Percentiles rank a stretch among this genome's conserved stretches.
phyloP scores from a whole-genome alignment of 37 sponge, comb jelly and placozoan genomes.

The Petrosia ficiformis region DNA sequence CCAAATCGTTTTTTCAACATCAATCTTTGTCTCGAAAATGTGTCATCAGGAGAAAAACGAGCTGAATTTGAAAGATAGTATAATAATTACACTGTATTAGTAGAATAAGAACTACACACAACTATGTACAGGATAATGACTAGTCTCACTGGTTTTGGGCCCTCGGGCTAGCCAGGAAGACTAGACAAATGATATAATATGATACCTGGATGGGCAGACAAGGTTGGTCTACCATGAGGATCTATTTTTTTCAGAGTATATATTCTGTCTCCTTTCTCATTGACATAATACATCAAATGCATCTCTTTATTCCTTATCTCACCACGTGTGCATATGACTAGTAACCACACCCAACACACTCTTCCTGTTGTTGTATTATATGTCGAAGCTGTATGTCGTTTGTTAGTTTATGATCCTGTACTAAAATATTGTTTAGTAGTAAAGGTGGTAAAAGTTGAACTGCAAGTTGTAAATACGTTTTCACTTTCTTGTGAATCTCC shows the following conservation, averaged over 20 bases:
- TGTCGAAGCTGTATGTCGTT: too few species aligned
- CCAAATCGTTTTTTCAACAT: slow-evolving; percentile 91
- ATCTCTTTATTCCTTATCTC: slow-evolving; percentile 35
- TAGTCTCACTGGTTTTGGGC: background rate
- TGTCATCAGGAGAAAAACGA: slow-evolving; percentile 96
- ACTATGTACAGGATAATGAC: background rate
- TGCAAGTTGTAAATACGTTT: too few species aligned
- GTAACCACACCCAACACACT: too few species aligned
- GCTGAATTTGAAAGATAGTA: slow-evolving; percentile 37
- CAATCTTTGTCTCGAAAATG: slow-evolving; percentile 85
- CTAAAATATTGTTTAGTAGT: too few species aligned
- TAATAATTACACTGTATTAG: background rate
- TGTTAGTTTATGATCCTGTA: too few species aligned
- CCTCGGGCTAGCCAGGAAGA: too few species aligned
- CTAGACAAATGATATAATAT: background rate
- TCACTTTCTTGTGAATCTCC: too few species aligned
- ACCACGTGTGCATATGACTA: slow-evolving; percentile 7
- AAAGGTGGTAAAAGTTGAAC: too few species aligned
- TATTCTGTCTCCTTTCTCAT: slow-evolving; percentile 82
- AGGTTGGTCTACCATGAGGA: slow-evolving; percentile 81
- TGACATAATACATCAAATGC: slow-evolving; percentile 93
- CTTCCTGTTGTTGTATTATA: too few species aligned
- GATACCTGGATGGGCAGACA: slow-evolving; percentile 96
- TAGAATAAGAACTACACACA: background rate
- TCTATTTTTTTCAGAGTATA: slow-evolving; percentile 92